phyloP scores from a whole-genome alignment of 2,797 vertebrate genomes.

The Benthosema pterotum region DNA sequence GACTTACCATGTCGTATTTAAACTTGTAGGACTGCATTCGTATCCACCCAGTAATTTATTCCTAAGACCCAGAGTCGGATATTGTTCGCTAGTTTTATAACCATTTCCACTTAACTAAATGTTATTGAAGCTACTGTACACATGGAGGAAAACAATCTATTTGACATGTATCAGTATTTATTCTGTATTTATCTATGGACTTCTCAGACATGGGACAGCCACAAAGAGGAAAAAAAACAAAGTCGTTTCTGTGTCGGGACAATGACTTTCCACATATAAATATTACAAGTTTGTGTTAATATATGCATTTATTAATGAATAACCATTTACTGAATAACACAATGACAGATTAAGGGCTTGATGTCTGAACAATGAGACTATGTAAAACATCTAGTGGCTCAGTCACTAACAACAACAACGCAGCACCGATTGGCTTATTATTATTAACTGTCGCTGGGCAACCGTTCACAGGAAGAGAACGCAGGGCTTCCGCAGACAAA shows the following conservation, averaged over 20 bases:
- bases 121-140: background rate
- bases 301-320: constrained; percentile 40
- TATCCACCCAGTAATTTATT: no score
- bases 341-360: constrained; percentile 24
- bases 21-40: no score
- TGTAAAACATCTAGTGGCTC: constrained; percentile 41
- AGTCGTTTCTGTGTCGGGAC: constrained; percentile 30
- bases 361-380: constrained; percentile 33
- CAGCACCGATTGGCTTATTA: background rate
- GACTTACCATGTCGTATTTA: no score
- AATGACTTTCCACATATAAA: constrained; percentile 24
- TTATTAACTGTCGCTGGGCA: background rate
- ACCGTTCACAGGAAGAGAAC: constrained; percentile 18
- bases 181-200: constrained; percentile 37
- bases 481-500: constrained; percentile 11
- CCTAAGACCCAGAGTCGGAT: no score
- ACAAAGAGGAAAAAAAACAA: constrained; percentile 29
- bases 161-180: constrained; percentile 50
- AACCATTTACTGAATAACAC: constrained; percentile 8
- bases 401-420: background rate
- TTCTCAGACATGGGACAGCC: constrained; percentile 39
- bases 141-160: background rate
- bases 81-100: no score
- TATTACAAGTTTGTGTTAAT: constrained; percentile 26
- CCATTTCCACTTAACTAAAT: no score